Evolutionary conservation across 37 sponge, comb jelly and placozoan species (phyloP).

Genomic region (Beroe ovata): DNA sequence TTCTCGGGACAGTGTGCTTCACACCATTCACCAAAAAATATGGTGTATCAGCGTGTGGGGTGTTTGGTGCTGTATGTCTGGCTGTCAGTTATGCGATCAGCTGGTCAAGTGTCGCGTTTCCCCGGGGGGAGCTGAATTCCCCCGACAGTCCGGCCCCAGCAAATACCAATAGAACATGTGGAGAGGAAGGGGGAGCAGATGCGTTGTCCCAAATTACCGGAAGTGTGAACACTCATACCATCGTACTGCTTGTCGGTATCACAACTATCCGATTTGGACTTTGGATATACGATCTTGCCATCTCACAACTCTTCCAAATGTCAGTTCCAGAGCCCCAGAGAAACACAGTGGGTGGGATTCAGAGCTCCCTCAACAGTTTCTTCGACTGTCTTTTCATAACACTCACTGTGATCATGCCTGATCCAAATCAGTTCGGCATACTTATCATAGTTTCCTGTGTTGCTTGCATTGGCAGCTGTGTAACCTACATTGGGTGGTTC

Average conservation of each 20-base stretch:
- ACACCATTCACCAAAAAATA: slow-evolving; percentile 40
- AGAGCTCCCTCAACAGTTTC: slow-evolving; percentile 87
- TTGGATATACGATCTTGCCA: slow-evolving; percentile 90
- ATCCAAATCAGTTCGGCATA: slow-evolving; percentile 77
- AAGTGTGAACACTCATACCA: neutral
- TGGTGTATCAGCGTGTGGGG: neutral
- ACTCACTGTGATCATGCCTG: slow-evolving; percentile 79
- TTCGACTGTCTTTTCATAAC: slow-evolving; percentile 90
- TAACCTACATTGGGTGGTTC: slow-evolving; percentile 26
- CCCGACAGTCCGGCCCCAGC: neutral
- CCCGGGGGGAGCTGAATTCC: neutral
- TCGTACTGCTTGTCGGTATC: slow-evolving; percentile 76
- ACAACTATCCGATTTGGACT: slow-evolving; percentile 82
- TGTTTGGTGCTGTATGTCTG: slow-evolving; percentile 3
- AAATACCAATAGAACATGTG: neutral
- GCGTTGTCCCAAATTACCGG: neutral
- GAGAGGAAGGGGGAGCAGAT: neutral
- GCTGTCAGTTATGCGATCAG: slow-evolving; percentile 14
- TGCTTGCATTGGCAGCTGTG: slow-evolving; percentile 22
- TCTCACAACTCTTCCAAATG: slow-evolving; percentile 85
- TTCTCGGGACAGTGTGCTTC: neutral
- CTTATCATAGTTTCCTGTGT: slow-evolving; percentile 78
- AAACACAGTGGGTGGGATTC: slow-evolving; percentile 90
- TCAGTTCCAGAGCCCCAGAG: slow-evolving; percentile 80
- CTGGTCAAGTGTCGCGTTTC: neutral